Evolutionary conservation across 2,113 vertebrate species (phyloP).

Genomic region (Scatophagus argus): DNA sequence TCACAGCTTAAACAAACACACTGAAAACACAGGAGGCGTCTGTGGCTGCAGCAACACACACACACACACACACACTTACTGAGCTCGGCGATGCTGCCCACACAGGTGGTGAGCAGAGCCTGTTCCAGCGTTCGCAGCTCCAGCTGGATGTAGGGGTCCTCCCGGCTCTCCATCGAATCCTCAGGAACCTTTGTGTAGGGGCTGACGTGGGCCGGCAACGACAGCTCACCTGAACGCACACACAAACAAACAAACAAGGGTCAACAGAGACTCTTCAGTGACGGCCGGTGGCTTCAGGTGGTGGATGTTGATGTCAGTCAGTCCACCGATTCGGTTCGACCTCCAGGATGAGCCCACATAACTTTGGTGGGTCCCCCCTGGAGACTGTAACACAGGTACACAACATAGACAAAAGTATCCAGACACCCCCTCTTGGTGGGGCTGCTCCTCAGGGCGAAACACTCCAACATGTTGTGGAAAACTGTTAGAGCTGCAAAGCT

Average conservation of each 20-base stretch:
- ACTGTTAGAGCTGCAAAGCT: too few relatives aligned
- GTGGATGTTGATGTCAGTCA: too few relatives aligned
- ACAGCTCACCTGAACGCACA: constrained; percentile 88
- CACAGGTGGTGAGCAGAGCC: constrained; percentile 91
- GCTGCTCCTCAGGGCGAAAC: too few relatives aligned
- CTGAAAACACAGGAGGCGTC: constrained; percentile 30
- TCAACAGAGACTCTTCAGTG: neutral
- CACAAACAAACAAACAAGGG: constrained; percentile 16
- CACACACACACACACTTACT: constrained; percentile 85
- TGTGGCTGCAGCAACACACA: constrained; percentile 45
- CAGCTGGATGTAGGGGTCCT: constrained; percentile 89
- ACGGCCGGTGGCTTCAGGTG: too few relatives aligned
- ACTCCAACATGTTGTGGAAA: too few relatives aligned
- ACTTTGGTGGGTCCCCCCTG: too few relatives aligned
- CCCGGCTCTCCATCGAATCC: constrained; percentile 79
- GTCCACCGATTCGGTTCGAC: too few relatives aligned
- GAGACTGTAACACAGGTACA: too few relatives aligned
- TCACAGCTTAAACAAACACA: constrained; percentile 63
- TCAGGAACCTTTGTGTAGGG: constrained; percentile 82
- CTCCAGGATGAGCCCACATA: too few relatives aligned
- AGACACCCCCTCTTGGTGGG: too few relatives aligned
- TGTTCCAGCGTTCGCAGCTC: constrained; percentile 93
- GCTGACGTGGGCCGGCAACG: constrained; percentile 90
- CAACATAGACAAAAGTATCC: too few relatives aligned
- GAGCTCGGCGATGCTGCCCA: constrained; percentile 94